Percentiles rank a stretch among this genome's conserved stretches.
Conservation (phyloP, 2,113 vertebrate species). For the Limanda limanda region DNA sequence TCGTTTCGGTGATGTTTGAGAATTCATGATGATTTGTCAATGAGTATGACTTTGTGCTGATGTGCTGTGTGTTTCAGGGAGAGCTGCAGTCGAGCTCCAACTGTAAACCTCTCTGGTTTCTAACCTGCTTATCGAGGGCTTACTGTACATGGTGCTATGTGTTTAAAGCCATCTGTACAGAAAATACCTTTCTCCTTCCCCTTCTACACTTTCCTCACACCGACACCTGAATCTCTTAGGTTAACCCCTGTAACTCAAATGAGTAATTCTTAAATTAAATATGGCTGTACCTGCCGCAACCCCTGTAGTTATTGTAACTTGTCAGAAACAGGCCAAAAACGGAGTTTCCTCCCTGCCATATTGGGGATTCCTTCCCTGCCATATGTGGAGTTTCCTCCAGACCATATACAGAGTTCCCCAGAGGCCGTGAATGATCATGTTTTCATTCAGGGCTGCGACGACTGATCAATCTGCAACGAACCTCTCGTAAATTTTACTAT, state of each 20-base stretch:
- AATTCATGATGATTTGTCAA: constrained; percentile 75
- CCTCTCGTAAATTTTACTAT: no score
- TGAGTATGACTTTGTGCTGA: constrained; percentile 73
- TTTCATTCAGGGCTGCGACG: no score
- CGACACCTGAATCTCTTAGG: neutral
- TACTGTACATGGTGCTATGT: constrained; percentile 79
- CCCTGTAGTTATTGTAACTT: neutral
- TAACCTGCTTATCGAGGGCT: constrained; percentile 75
- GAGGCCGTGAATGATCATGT: neutral
- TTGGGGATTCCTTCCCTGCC: constrained; percentile 60
- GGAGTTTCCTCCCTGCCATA: constrained; percentile 75
- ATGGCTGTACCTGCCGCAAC: neutral
- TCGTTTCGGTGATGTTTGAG: constrained; percentile 42
- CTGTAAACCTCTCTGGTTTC: constrained; percentile 68
- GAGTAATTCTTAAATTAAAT: constrained; percentile 7
- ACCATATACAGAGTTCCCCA: neutral
- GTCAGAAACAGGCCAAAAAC: constrained; percentile 57
- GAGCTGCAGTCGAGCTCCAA: constrained; percentile 71
- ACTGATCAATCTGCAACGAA: no score
- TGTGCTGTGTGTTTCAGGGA: constrained; percentile 76
- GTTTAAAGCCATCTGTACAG: constrained; percentile 82
- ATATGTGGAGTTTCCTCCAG: constrained; percentile 66
- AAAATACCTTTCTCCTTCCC: constrained; percentile 51
- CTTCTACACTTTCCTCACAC: constrained; percentile 14
- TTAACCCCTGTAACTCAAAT: constrained; percentile 8